A percentile compares a stretch with the other conserved stretches of the same genome.
phyloP scores from a whole-genome alignment of 2,113 vertebrate species.

The Carlito syrichta region DNA sequence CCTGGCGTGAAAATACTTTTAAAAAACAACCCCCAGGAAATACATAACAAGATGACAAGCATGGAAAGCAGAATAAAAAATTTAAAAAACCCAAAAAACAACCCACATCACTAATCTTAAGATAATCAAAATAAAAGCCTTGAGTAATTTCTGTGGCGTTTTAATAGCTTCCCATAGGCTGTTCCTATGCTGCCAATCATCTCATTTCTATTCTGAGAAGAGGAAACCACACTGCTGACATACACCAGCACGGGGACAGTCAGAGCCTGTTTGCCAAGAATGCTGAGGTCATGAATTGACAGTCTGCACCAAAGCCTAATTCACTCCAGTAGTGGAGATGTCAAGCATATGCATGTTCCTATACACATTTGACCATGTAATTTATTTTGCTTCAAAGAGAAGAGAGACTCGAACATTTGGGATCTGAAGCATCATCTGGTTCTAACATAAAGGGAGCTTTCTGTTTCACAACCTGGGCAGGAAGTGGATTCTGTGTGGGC shows the following conservation, averaged over 20 bases:
- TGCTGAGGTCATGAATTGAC: not conserved
- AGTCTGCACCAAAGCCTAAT: not conserved
- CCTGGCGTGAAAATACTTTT: too few species aligned
- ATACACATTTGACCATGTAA: not conserved
- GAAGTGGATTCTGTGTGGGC: not conserved
- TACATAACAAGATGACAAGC: too few species aligned
- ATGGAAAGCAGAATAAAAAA: too few species aligned
- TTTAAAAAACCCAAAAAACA: too few species aligned
- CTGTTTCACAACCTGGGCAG: not conserved
- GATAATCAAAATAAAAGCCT: not conserved
- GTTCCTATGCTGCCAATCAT: not conserved
- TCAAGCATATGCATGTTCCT: not conserved
- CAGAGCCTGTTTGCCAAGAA: not conserved
- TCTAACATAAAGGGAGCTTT: not conserved
- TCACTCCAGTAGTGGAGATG: not conserved
- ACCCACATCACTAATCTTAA: not conserved
- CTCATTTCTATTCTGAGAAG: not conserved
- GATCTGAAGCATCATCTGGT: conserved; percentile 40
- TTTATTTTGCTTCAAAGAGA: conserved; percentile 13
- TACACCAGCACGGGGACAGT: not conserved
- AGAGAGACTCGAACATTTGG: not conserved
- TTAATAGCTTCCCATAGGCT: not conserved
- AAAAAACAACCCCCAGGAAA: too few species aligned
- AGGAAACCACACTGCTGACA: not conserved
- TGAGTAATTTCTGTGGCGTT: not conserved